Percentiles rank a stretch among this genome's conserved stretches.
Evolutionary conservation across 2,113 vertebrate species (phyloP).

Genomic region (Verasper variegatus): DNA sequence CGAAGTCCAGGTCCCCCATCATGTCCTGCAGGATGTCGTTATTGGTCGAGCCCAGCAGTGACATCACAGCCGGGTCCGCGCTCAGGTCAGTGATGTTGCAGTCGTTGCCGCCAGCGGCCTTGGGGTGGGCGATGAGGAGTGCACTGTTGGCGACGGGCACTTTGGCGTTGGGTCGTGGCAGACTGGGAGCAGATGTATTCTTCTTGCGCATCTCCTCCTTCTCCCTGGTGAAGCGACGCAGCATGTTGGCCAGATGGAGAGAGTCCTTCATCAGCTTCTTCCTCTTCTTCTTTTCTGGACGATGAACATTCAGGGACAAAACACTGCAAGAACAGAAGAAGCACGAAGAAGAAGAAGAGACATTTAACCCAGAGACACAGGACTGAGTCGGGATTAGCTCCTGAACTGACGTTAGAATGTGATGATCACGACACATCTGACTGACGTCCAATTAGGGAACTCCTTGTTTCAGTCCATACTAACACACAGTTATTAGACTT

Average conservation of each 20-base stretch:
- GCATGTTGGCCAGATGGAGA: slow-evolving; percentile 92
- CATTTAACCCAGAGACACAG: neutral
- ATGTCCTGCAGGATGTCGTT: slow-evolving; percentile 96
- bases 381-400: neutral
- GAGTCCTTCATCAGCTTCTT: slow-evolving; percentile 97
- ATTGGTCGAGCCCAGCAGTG: slow-evolving; percentile 91
- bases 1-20: slow-evolving; percentile 94
- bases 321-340: slow-evolving; percentile 77
- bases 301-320: slow-evolving; percentile 89
- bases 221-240: slow-evolving; percentile 94
- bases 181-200: slow-evolving; percentile 59
- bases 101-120: slow-evolving; percentile 71
- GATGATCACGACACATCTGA: neutral
- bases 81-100: slow-evolving; percentile 75
- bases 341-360: neutral
- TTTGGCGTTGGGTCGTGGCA: slow-evolving; percentile 70
- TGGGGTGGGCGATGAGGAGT: slow-evolving; percentile 77
- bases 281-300: slow-evolving; percentile 96
- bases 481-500: no score
- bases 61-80: slow-evolving; percentile 89
- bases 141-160: slow-evolving; percentile 73
- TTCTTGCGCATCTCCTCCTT: slow-evolving; percentile 94
- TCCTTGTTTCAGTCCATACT: no score
- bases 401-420: no score
- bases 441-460: no score